phyloP scores from a whole-genome alignment of 2,113 vertebrate species.

The Perca fluviatilis region DNA sequence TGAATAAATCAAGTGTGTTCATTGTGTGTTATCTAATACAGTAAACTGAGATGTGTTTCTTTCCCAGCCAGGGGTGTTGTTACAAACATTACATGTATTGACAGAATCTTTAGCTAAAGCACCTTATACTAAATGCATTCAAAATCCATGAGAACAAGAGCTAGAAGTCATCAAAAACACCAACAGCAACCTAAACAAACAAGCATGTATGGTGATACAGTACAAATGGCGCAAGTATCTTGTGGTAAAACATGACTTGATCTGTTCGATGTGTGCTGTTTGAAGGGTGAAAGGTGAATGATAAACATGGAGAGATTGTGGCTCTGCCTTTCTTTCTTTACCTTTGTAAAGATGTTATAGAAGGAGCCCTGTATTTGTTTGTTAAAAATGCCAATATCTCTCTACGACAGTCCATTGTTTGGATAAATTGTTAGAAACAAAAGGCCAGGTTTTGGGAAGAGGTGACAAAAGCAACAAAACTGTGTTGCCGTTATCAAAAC shows the following conservation, averaged over 20 bases:
- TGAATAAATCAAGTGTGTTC: neutral
- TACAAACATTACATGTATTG: neutral
- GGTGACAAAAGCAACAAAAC: neutral
- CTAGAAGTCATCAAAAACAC: neutral
- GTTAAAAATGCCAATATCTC: neutral
- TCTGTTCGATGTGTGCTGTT: too few species aligned
- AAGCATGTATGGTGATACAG: neutral
- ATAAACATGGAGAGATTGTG: neutral
- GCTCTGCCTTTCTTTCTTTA: neutral
- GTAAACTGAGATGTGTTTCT: neutral
- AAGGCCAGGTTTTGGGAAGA: neutral
- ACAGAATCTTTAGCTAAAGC: neutral
- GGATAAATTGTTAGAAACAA: neutral
- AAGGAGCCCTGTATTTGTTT: neutral
- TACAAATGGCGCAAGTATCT: too few species aligned
- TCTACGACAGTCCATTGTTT: too few species aligned
- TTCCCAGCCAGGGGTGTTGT: neutral
- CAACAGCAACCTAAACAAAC: neutral
- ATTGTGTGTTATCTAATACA: neutral
- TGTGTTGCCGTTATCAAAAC: neutral
- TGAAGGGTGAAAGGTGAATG: too few species aligned
- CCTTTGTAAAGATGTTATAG: neutral
- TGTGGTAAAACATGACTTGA: too few species aligned
- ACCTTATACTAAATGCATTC: neutral
- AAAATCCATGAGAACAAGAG: neutral